Percentiles rank a stretch among this genome's conserved stretches.
Evolutionary conservation across 2,113 vertebrate genomes (phyloP).

Genomic region (Tragelaphus buxtoni): DNA sequence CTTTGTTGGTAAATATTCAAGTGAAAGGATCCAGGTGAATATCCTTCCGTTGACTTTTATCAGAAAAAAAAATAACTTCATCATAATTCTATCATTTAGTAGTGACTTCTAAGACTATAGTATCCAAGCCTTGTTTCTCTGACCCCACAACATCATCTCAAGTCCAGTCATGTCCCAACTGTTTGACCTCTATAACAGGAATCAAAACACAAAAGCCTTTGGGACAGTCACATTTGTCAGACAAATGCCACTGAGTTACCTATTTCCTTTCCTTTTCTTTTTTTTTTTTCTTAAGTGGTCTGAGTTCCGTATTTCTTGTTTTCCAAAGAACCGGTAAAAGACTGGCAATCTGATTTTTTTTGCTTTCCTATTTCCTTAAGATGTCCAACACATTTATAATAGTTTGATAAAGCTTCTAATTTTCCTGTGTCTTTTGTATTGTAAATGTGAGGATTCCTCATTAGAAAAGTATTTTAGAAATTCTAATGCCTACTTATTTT

Average conservation of each 20-base stretch:
- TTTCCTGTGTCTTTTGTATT: not conserved
- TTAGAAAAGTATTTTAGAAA: not conserved
- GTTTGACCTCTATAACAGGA: not conserved
- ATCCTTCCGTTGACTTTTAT: not conserved
- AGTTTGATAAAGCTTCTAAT: not conserved
- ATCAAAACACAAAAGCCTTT: not conserved
- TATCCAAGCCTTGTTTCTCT: not conserved
- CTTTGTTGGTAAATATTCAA: not conserved
- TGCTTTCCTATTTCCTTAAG: not conserved
- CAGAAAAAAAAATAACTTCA: not conserved
- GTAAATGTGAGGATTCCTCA: not conserved
- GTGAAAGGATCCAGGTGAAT: not conserved
- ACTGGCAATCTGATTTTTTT: not conserved
- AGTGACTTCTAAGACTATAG: not conserved
- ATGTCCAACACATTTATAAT: not conserved
- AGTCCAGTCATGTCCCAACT: not conserved
- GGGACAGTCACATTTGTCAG: not conserved
- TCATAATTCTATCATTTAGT: not conserved
- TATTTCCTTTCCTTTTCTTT: not conserved
- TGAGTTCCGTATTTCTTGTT: not conserved
- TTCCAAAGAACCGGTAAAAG: not conserved
- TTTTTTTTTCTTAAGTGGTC: not conserved
- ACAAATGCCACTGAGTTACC: not conserved
- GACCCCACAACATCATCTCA: not conserved
- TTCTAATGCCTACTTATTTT: not conserved